Evolutionary conservation across 1,140 invertebrate species (phyloP), one percentile per base, ranked within the genome.

Genomic region (Manduca sexta): DNA sequence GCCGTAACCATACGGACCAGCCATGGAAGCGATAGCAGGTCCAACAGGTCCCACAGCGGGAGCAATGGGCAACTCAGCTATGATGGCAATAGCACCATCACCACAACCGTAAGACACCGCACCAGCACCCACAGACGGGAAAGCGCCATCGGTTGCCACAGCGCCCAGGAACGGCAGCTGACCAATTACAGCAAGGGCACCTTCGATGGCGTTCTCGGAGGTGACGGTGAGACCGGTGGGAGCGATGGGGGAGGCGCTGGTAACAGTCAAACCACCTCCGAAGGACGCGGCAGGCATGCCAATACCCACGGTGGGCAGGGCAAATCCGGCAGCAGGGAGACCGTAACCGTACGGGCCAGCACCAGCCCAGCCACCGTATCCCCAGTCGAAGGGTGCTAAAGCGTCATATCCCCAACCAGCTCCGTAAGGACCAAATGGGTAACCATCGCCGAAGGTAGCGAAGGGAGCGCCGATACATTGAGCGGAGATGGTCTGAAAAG

Each of bases 111-210:
- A 51, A 34, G 49, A 52, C 14, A 56, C 45, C 7, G 47, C 61
- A 61, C 70, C 74, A 40, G 64, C 45, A 40, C 74, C 74, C 30
- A 55, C 55, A 17, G 60, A 66, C 0, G 70, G 69, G 13, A 77
- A 40, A 13, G 40, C 49, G 14, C 74, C 74, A 40, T 66, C 65
- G 14, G 70, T 38, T 15, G 52, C 56, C 2, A 75, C 62, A n/a
- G 67, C 58, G 11, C 68, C 70, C 3, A 69, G 30, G 60, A 74
- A 71, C 5, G 71, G 72, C 39, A 69, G 14, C 16, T 61, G 58
- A 14, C 71, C 71, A 14, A 39, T 43, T 2, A 67, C 61, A 11
- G 61, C 43, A 1, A 73, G 18, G 2, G 39, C 14, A 6, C 69
- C 69, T 54, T 68, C 64, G 18, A 64, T 59, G 1, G 56, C 60